These are phyloP conservation scores for Dasyurus viverrinus DNA, from an alignment of 2,113 vertebrate genomes.

Conservation along the genomic window DNA sequence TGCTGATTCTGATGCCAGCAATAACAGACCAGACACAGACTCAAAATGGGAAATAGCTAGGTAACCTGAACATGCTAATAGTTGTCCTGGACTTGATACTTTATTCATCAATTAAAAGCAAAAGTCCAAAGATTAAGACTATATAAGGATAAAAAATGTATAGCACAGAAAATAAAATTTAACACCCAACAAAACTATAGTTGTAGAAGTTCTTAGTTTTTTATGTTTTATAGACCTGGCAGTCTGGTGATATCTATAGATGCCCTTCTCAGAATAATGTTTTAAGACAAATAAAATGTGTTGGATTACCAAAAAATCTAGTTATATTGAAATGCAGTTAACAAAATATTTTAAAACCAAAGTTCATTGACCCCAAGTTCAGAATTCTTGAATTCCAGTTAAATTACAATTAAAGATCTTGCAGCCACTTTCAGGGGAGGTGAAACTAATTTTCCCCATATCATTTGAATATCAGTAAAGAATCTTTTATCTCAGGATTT, in stretches of 20 bases:
- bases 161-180: background rate
- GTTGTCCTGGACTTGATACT: background rate
- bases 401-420: background rate
- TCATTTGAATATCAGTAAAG: conserved; percentile 43
- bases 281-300: background rate
- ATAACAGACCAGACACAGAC: no score
- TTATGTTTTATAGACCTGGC: background rate
- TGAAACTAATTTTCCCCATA: conserved; percentile 56
- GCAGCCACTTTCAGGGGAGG: background rate
- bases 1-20: no score
- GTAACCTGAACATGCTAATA: no score
- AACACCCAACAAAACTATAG: background rate
- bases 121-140: background rate
- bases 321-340: background rate
- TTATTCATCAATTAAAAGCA: background rate
- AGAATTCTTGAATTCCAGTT: background rate
- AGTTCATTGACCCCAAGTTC: background rate
- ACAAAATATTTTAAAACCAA: background rate
- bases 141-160: background rate
- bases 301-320: background rate
- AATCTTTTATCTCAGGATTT: conserved; percentile 54
- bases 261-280: background rate
- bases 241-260: background rate
- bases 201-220: background rate
- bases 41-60: no score